Base-by-base conservation (phyloP, 2,113 vertebrate genomes). In the Epinephelus fuscoguttatus region DNA sequence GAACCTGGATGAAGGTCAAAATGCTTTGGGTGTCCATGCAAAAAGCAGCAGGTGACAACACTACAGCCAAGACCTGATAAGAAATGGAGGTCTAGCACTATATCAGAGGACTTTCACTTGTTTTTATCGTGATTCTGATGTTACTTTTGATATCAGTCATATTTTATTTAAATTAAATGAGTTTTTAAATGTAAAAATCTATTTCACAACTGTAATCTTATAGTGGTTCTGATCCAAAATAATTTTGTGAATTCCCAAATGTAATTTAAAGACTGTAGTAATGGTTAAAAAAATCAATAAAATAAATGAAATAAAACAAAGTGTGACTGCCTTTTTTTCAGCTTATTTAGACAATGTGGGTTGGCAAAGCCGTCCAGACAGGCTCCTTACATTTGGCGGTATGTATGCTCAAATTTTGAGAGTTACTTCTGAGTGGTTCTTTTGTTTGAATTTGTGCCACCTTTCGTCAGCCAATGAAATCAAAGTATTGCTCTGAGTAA, bases 1-100 rank as follows among this genome's bases (percentile, higher is more conserved):
- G 85, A 84, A 92, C 86, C 94, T 91, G 93, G 80, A 95, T 94
- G 64, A 96, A 96, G 96, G 96, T 97, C 96, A 96, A 96, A 82
- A 96, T 74, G 95, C 91, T 93, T 86, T 93, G 66, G 66, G 86
- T 91, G 92, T 90, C 23, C 63, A 72, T 86, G 92, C 93, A 94
- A 91, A 91, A 88, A 95, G 87, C 92, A 85, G 94, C 95, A 96
- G 96, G 95, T 94, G 96, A 92, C 52, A 93, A 89, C 70, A 88
- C 95, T 94, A 93, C 91, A 93, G 72, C 74, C 79, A 72, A 71
- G 55, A 50, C 50, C n/a, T 21, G 3, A 3, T 30, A 60, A 75
- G 70, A 73, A 74, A 77, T 52, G 12, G 27, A 75, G 4, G 11
- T 67, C 12, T 53, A 12, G 7, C 0, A 7, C 27, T 4, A 10